A percentile compares a stretch with the other conserved stretches of the same genome.
phyloP scores from a whole-genome alignment of 2,113 vertebrate species.

The Lathamus discolor region DNA sequence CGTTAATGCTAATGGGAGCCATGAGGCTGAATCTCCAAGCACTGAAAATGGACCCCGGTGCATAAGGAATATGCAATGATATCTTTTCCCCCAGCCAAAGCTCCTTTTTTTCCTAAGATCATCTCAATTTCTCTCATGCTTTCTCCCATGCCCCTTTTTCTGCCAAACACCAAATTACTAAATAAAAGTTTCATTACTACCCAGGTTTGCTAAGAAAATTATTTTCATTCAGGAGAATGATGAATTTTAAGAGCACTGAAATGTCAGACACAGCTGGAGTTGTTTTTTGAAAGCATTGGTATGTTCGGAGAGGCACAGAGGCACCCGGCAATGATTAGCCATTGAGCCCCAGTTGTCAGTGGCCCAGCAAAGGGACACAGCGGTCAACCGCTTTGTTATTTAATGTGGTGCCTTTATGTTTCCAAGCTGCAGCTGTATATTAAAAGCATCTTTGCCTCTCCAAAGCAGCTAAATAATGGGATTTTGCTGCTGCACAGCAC shows the following conservation, averaged over 20 bases:
- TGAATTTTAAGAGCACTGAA: constrained; percentile 63
- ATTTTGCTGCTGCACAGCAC: neutral
- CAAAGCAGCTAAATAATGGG: neutral
- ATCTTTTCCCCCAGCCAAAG: neutral
- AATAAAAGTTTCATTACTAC: constrained; percentile 60
- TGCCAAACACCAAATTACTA: neutral
- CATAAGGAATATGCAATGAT: neutral
- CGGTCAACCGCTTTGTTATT: constrained; percentile 51
- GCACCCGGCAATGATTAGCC: neutral
- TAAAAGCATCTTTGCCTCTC: constrained; percentile 36
- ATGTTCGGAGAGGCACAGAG: constrained; percentile 6
- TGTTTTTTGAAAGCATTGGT: constrained; percentile 11
- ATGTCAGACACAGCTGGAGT: constrained; percentile 62
- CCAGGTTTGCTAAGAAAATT: constrained; percentile 14
- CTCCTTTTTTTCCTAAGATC: neutral
- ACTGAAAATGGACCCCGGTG: neutral
- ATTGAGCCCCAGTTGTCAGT: neutral
- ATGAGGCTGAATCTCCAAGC: neutral
- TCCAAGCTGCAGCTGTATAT: constrained; percentile 19
- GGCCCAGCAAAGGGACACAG: constrained; percentile 11
- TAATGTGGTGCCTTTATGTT: constrained; percentile 20
- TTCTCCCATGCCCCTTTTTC: neutral
- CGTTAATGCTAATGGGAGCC: neutral
- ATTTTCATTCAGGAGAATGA: constrained; percentile 35
- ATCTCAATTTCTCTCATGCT: constrained; percentile 1